Percentiles rank a stretch among this genome's conserved stretches.
Evolutionary conservation across 23 tunicate species (phyloP).

Genomic region (Styela plicata): DNA sequence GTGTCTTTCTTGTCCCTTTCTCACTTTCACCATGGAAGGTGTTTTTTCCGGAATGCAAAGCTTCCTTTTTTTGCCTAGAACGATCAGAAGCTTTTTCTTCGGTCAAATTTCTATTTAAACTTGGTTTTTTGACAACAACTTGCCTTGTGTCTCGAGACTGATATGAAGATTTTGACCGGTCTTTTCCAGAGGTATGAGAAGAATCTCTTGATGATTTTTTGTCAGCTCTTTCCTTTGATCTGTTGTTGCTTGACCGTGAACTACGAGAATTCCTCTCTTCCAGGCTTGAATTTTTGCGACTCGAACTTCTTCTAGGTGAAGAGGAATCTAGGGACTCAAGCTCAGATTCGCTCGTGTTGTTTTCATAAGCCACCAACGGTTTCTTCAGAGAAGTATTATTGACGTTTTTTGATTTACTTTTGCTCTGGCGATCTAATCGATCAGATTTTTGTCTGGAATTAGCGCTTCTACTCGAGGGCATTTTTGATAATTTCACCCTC

Average conservation of each 20-base stretch:
- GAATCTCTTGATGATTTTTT: background rate
- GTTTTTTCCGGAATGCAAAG: background rate
- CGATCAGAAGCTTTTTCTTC: background rate
- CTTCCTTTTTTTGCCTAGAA: background rate
- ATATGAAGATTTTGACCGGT: background rate
- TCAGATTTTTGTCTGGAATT: slow-evolving; percentile 9
- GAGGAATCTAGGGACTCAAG: background rate
- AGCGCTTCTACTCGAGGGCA: slow-evolving; percentile 29
- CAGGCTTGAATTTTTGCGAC: background rate
- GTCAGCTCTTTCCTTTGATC: background rate
- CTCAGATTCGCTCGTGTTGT: slow-evolving; percentile 1
- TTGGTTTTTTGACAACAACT: background rate
- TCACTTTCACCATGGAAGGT: background rate
- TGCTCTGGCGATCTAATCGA: background rate
- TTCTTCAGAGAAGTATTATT: background rate
- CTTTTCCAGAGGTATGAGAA: background rate
- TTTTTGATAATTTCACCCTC: slow-evolving; percentile 23
- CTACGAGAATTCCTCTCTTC: background rate
- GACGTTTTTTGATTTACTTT: background rate
- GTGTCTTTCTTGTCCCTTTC: background rate
- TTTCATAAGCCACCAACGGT: slow-evolving; percentile 30
- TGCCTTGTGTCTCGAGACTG: background rate
- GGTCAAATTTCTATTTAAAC: background rate
- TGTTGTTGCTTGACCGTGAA: background rate
- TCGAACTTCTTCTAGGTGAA: background rate